Percentiles rank a stretch among this genome's conserved stretches.
Conservation (phyloP, 1,140 invertebrate species). For the Dendroctonus ponderosae region DNA sequence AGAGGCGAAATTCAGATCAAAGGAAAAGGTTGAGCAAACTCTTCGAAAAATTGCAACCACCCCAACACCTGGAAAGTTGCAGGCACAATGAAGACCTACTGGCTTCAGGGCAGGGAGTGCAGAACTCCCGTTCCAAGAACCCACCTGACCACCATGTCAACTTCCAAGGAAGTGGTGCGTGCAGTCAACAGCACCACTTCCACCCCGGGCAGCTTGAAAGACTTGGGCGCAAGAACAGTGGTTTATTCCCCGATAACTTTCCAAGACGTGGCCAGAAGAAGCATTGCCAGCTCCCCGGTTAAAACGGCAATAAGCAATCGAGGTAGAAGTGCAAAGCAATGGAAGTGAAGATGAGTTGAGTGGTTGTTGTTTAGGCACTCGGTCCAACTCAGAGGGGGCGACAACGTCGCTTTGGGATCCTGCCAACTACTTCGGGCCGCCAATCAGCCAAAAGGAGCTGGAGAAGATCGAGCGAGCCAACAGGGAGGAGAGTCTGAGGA, state of each 20-base stretch:
- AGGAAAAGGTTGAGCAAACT: constrained; percentile 68
- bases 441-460: neutral
- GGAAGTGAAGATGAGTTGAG: too few relatives aligned
- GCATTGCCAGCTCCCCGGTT: constrained; percentile 70
- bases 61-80: constrained; percentile 31
- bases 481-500: constrained; percentile 1
- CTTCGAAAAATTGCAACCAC: neutral
- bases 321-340: constrained; percentile 44
- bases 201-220: constrained; percentile 45
- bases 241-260: constrained; percentile 83
- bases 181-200: constrained; percentile 35
- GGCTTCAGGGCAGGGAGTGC: constrained; percentile 71
- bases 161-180: constrained; percentile 26
- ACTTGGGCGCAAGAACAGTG: constrained; percentile 48
- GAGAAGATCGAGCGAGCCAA: neutral
- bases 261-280: constrained; percentile 74
- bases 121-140: constrained; percentile 52
- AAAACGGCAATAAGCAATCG: constrained; percentile 51
- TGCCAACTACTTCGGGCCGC: constrained; percentile 44
- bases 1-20: constrained; percentile 82
- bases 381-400: constrained; percentile 62
- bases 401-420: constrained; percentile 48
- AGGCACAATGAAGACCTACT: constrained; percentile 93
- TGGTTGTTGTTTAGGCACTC: constrained; percentile 48
- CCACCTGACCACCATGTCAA: constrained; percentile 40